Evolutionary conservation across 2,113 vertebrate species (phyloP), one percentile per base, ranked within the genome.

Genomic region (Xenotilapia longispinis): DNA sequence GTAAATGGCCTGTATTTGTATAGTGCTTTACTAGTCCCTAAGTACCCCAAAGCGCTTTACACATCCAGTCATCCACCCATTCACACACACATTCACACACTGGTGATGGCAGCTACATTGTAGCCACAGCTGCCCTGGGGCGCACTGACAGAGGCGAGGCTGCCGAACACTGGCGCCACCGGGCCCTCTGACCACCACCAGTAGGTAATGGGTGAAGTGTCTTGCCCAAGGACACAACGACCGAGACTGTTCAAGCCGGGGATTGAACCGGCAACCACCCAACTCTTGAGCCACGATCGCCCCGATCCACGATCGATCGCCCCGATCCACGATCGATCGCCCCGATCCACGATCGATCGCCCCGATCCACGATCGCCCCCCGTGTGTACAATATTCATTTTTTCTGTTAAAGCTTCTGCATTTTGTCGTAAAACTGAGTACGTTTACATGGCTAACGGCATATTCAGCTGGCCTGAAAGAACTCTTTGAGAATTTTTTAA

Each of bases 191-290:
- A 28, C 28, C 28, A 28, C 28, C 28, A 28, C 28, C 26, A 28
- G 26, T 28, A 28, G 26, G 26, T 28, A 28, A 28, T 28, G 26
- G 2, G 26, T 26, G 26, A 26, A 26, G 4, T 4, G 26, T 26
- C 26, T 26, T 21, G 21, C 21, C 21, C 21, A 21, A 21, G 21
- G 21, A 21, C 21, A 21, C 21, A 21, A 21, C 21, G 21, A 21
- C 21, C 21, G 21, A 21, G 21, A 21, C 21, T 21, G 21, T 21
- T 21, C 21, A 21, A 21, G 9, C 2, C 0, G n/a, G 51, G 51
- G 51, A 3, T 54, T 1, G 4, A 57, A 26, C 2, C 1, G 0
- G 6, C 23, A 0, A 57, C 0, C 53, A 0, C 23, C 7, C 54
- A 57, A 3, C 3, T 57, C 1, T 57, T 57, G 23, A 57, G 7